Evolutionary conservation across 2,113 vertebrate genomes (phyloP).

Genomic region (Mobula birostris): DNA sequence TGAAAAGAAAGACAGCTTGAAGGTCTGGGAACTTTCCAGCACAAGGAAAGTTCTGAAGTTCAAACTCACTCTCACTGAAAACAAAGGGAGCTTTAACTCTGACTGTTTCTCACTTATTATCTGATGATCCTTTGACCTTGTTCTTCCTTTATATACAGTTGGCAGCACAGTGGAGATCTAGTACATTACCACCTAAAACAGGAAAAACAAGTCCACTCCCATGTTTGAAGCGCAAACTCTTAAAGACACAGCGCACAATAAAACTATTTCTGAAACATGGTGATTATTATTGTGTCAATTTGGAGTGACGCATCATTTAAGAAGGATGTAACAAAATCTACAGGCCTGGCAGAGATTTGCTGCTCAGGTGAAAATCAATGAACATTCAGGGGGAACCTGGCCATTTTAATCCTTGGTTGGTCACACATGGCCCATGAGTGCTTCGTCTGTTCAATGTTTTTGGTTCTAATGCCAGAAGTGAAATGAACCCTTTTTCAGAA

Average conservation of each 20-base stretch:
- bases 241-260: neutral
- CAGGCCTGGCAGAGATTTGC: neutral
- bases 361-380: neutral
- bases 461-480: neutral
- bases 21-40: slow-evolving; percentile 29
- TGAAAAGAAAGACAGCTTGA: slow-evolving; percentile 22
- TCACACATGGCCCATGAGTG: neutral
- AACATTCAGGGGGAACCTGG: neutral
- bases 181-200: neutral
- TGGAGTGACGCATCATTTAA: neutral
- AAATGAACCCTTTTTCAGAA: neutral
- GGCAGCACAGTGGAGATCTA: slow-evolving; percentile 13
- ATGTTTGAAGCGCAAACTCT: neutral
- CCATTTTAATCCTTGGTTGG: neutral
- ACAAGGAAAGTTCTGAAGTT: neutral
- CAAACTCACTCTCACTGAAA: slow-evolving; percentile 23
- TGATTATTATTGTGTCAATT: neutral
- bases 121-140: slow-evolving; percentile 30
- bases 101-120: slow-evolving; percentile 34
- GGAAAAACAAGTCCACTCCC: slow-evolving; percentile 23
- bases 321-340: neutral
- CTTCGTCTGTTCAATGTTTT: neutral
- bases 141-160: slow-evolving; percentile 13
- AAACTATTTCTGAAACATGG: neutral
- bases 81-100: slow-evolving; percentile 31